These are phyloP conservation scores for Odontomyia ornata DNA, from an alignment of 2,888 invertebrate genomes.

Conservation along the genomic window DNA sequence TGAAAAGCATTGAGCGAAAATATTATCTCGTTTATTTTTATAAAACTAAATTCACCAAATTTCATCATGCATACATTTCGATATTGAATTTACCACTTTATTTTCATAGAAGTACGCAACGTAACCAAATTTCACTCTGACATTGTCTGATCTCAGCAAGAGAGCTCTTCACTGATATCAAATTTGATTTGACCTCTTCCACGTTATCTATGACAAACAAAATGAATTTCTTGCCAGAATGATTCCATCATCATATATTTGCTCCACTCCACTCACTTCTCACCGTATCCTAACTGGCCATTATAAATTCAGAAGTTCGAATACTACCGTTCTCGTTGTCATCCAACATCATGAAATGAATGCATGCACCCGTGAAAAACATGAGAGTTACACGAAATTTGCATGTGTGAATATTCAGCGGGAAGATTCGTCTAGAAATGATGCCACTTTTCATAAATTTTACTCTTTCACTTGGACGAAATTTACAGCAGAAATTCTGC, in stretches of 20 bases:
- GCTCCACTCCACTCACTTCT: background rate
- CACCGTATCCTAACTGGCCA: background rate
- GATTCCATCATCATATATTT: background rate
- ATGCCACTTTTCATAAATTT: constrained; percentile 10
- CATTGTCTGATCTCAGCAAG: too few relatives aligned
- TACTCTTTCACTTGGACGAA: background rate
- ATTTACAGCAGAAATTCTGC: background rate
- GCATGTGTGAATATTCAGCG: constrained; percentile 13
- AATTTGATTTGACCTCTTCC: background rate
- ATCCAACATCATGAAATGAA: background rate
- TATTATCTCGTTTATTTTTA: too few relatives aligned
- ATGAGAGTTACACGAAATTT: background rate
- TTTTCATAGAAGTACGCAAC: too few relatives aligned
- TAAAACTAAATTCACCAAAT: too few relatives aligned
- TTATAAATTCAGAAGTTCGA: constrained; percentile 20
- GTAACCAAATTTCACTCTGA: too few relatives aligned
- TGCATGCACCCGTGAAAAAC: background rate
- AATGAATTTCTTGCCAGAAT: background rate
- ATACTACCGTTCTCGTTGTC: background rate
- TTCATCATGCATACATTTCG: too few relatives aligned
- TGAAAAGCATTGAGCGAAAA: too few relatives aligned
- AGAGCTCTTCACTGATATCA: background rate
- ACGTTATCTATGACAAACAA: background rate
- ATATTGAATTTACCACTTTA: too few relatives aligned
- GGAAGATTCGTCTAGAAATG: constrained; percentile 2